Evolutionary conservation across 2,797 vertebrate genomes (phyloP).

Genomic region (Euthynnus affinis): DNA sequence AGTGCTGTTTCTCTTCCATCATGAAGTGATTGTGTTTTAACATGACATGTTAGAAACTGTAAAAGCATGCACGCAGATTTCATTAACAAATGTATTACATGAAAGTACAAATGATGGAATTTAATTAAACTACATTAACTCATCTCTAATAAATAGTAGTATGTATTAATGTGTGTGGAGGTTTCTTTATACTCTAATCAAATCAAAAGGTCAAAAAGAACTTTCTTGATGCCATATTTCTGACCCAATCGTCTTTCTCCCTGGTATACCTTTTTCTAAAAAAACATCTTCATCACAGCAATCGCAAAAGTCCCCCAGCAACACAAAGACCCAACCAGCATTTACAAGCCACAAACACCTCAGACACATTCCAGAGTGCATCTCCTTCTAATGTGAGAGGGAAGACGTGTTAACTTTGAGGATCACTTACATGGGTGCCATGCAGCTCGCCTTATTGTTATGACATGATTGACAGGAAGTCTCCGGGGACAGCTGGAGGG

Average conservation of each 20-base stretch:
- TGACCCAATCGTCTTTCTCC: not conserved
- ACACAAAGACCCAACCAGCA: constrained; percentile 19
- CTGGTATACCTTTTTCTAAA: no score
- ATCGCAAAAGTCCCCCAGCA: constrained; percentile 16
- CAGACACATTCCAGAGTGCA: constrained; percentile 15
- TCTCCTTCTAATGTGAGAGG: constrained; percentile 1
- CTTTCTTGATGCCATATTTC: not conserved
- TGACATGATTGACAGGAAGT: constrained; percentile 51
- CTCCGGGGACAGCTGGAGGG: constrained; percentile 63
- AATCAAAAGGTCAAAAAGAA: not conserved
- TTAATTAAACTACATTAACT: no score
- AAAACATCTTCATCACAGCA: not conserved
- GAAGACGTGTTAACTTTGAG: constrained; percentile 41
- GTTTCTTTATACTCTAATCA: not conserved
- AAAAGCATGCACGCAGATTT: not conserved
- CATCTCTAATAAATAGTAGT: no score
- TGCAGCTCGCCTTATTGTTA: constrained; percentile 45
- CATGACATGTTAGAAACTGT: not conserved
- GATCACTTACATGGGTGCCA: constrained; percentile 24
- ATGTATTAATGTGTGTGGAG: no score
- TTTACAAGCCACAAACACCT: not conserved
- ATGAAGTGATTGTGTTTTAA: no score
- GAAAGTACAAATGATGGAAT: no score
- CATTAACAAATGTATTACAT: no score
- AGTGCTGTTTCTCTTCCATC: no score